These are phyloP conservation scores for Hyphantria cunea DNA, from an alignment of 1,140 invertebrate genomes.

Conservation along the genomic window DNA sequence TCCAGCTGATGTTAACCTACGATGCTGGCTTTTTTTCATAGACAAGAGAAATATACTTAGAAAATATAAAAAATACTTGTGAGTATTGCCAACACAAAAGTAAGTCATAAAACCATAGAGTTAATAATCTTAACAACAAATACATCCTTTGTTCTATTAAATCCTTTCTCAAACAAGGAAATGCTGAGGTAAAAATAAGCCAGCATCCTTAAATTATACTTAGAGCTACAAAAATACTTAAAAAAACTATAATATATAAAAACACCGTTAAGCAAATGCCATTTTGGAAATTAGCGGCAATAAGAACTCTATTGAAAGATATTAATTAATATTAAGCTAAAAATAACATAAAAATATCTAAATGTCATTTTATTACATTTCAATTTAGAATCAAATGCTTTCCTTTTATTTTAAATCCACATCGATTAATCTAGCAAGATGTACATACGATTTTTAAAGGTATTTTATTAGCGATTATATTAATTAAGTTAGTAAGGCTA, in stretches of 20 bases:
- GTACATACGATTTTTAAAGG: conserved; percentile 51
- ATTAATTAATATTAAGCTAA: conserved; percentile 33
- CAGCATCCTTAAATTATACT: conserved; percentile 44
- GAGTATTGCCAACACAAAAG: too few relatives aligned
- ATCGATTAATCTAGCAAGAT: conserved; percentile 69
- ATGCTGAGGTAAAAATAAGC: conserved; percentile 44
- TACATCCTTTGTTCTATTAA: too few relatives aligned
- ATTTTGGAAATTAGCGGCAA: conserved; percentile 23
- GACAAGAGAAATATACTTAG: not conserved
- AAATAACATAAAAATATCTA: conserved; percentile 53
- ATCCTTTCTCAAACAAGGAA: too few relatives aligned
- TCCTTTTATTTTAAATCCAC: conserved; percentile 63
- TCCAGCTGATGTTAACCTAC: conserved; percentile 59
- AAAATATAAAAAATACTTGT: too few relatives aligned
- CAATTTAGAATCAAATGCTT: conserved; percentile 80
- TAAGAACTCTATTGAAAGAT: conserved; percentile 30
- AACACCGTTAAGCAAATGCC: conserved; percentile 29
- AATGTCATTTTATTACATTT: conserved; percentile 77
- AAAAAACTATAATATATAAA: conserved; percentile 37
- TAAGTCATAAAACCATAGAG: too few relatives aligned
- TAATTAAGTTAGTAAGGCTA: conserved; percentile 79
- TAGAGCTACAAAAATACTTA: conserved; percentile 47
- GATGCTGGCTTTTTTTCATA: conserved; percentile 45
- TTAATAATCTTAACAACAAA: too few relatives aligned
- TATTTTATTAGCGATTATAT: conserved; percentile 52